phyloP scores from a whole-genome alignment of 2,797 vertebrate species.

The Cirrhinus mrigala region DNA sequence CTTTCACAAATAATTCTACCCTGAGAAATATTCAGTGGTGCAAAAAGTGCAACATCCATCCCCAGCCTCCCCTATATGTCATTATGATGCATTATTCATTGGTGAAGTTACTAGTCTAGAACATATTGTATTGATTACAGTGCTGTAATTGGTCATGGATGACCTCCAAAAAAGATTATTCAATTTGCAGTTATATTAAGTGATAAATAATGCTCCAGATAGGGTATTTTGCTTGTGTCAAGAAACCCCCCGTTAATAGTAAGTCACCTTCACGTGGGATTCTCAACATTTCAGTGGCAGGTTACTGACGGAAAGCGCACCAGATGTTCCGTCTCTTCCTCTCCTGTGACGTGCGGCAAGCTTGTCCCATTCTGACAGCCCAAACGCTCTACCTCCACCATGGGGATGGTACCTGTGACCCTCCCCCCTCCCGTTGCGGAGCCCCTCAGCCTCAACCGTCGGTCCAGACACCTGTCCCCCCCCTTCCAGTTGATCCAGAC shows the following conservation, averaged over 20 bases:
- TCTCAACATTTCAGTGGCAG: conserved; percentile 14
- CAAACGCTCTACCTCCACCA: conserved; percentile 40
- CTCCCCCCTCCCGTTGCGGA: not conserved
- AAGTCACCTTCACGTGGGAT: conserved; percentile 49
- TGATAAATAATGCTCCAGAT: conserved; percentile 41
- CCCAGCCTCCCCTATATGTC: conserved; percentile 6
- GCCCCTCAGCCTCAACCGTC: conserved; percentile 19
- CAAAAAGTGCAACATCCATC: conserved; percentile 9
- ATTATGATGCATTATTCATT: conserved; percentile 41
- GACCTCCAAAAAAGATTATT: conserved; percentile 43
- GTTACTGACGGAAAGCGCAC: conserved; percentile 17
- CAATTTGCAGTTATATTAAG: conserved; percentile 44
- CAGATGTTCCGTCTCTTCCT: conserved; percentile 60
- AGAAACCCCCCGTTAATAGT: not conserved
- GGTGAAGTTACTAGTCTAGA: conserved; percentile 32
- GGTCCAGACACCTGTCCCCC: conserved; percentile 41
- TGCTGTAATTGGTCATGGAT: conserved; percentile 41
- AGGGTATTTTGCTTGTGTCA: not conserved
- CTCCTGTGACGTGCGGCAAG: not conserved
- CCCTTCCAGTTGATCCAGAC: conserved; percentile 34
- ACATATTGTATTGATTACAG: conserved; percentile 46
- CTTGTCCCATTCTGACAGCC: conserved; percentile 55
- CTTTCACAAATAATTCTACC: not conserved
- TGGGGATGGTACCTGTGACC: conserved; percentile 40
- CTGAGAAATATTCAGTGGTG: not conserved